Conservation (phyloP, 2,113 vertebrate species). For the Myanophis thanlyinensis region DNA sequence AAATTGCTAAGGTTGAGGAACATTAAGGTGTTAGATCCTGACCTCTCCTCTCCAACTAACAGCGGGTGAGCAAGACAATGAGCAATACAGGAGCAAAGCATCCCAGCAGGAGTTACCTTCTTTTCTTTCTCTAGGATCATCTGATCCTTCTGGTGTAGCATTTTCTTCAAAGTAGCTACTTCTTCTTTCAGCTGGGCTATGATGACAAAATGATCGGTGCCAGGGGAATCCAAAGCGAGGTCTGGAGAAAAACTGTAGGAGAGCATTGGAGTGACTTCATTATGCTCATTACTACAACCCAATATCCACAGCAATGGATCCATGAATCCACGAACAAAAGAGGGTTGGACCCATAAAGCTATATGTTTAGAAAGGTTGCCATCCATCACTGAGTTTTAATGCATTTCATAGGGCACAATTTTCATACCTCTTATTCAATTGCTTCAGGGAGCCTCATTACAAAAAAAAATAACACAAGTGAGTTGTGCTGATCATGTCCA, state of each 20-base stretch:
- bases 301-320: neutral
- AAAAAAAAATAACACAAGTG: neutral
- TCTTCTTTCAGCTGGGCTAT: constrained; percentile 82
- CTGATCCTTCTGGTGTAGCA: constrained; percentile 82
- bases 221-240: constrained; percentile 77
- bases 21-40: neutral
- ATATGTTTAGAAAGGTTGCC: neutral
- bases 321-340: neutral
- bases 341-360: neutral
- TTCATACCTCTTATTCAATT: neutral
- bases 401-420: neutral
- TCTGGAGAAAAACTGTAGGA: constrained; percentile 74
- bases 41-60: neutral
- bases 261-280: constrained; percentile 21
- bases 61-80: neutral
- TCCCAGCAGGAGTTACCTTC: constrained; percentile 65
- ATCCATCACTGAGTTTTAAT: neutral
- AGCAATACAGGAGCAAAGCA: neutral
- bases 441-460: neutral
- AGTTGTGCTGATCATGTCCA: neutral
- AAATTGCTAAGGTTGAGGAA: neutral
- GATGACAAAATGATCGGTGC: constrained; percentile 80
- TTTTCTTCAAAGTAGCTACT: constrained; percentile 79
- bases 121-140: constrained; percentile 83
- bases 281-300: neutral